A percentile compares a stretch with the other conserved stretches of the same genome.
These are phyloP conservation scores for Seladonia tumulorum DNA, from an alignment of 2,888 invertebrate species.

Conservation along the genomic window DNA sequence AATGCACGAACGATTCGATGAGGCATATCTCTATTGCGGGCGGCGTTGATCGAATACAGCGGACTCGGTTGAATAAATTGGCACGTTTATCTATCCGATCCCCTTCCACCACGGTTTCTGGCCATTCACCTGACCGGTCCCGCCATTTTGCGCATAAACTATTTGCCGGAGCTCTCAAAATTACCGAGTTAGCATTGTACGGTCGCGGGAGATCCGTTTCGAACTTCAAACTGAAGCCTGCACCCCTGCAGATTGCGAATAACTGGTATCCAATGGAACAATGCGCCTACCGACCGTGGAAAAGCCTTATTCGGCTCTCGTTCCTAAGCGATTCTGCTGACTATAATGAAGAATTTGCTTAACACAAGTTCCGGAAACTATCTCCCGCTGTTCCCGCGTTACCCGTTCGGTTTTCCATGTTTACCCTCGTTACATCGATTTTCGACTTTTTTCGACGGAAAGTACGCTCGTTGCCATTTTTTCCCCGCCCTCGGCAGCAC, in stretches of 20 bases:
- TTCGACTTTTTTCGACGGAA: background rate
- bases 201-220: conserved; percentile 59
- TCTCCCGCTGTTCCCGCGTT: background rate
- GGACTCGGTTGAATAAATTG: conserved; percentile 65
- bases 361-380: background rate
- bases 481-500: background rate
- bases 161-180: conserved; percentile 73
- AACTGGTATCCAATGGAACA: conserved; percentile 63
- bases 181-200: conserved; percentile 73
- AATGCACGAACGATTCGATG: conserved; percentile 42
- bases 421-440: background rate
- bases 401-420: background rate
- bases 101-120: conserved; percentile 21
- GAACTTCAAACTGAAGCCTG: conserved; percentile 67
- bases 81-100: conserved; percentile 63
- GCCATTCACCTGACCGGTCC: conserved; percentile 44
- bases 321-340: conserved; percentile 45
- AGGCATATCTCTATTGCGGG: conserved; percentile 34
- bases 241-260: conserved; percentile 64
- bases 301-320: conserved; percentile 56
- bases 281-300: conserved; percentile 59
- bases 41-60: conserved; percentile 29
- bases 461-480: background rate
- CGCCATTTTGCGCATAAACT: conserved; percentile 68
- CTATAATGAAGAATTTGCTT: conserved; percentile 51